A percentile compares a stretch with the other conserved stretches of the same genome.
Conservation (phyloP, 1,140 invertebrate genomes). For the Samia ricini region DNA sequence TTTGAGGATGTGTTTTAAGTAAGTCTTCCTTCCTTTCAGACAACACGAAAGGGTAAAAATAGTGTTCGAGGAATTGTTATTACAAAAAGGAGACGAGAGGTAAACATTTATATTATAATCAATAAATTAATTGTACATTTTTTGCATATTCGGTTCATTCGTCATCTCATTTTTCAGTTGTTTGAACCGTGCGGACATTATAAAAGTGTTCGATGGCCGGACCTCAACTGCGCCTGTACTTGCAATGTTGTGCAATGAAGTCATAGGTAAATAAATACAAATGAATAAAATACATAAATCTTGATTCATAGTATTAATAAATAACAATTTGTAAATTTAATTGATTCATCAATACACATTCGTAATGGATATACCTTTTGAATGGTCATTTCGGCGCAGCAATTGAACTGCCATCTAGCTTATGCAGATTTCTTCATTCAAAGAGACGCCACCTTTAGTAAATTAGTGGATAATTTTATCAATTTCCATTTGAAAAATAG, state of each 20-base stretch:
- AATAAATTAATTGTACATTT: conserved; percentile 9
- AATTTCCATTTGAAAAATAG: no score
- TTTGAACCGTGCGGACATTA: conserved; percentile 88
- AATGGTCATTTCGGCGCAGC: no score
- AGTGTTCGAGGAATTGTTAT: conserved; percentile 81
- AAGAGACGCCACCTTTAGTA: no score
- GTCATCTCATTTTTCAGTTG: conserved; percentile 81
- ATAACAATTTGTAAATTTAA: no score
- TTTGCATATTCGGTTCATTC: not conserved
- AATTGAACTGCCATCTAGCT: no score
- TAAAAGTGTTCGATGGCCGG: conserved; percentile 88
- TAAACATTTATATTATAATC: conserved; percentile 35
- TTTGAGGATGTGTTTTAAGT: not conserved
- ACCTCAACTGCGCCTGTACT: conserved; percentile 83
- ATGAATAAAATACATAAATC: no score
- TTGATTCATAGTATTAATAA: no score
- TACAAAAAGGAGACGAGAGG: conserved; percentile 83
- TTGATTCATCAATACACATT: no score
- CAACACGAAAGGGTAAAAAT: conserved; percentile 81
- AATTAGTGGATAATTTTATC: no score
- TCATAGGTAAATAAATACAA: conserved; percentile 59
- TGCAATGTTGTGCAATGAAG: conserved; percentile 88
- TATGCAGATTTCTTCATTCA: no score
- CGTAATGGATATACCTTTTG: no score
- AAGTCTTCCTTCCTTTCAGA: conserved; percentile 64